Evolutionary conservation across 2,113 vertebrate genomes (phyloP).

Genomic region (Neolamprologus brichardi): DNA sequence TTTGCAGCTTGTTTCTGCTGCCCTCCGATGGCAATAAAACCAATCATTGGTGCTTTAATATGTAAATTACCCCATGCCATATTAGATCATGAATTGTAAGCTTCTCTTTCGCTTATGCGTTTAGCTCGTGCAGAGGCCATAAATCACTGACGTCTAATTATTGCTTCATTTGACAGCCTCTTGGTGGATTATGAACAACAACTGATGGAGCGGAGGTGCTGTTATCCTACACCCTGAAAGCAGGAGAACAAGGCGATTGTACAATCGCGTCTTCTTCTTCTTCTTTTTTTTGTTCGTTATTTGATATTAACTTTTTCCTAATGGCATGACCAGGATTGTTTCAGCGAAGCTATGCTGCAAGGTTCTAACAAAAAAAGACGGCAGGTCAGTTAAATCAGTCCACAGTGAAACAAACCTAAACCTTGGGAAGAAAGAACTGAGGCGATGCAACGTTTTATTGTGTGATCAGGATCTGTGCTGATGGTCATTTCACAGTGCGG

Average conservation of each 20-base stretch:
- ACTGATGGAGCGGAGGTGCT: slow-evolving; percentile 35
- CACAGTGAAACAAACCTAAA: neutral
- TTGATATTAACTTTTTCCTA: slow-evolving; percentile 13
- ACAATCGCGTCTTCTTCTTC: neutral
- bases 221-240: neutral
- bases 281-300: neutral
- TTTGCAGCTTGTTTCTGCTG: neutral
- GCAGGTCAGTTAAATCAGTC: neutral
- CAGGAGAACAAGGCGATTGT: neutral
- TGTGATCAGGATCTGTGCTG: neutral
- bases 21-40: neutral
- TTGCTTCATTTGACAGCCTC: slow-evolving; percentile 49
- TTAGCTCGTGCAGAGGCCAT: neutral
- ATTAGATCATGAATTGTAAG: neutral
- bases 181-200: slow-evolving; percentile 74
- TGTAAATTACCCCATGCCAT: neutral
- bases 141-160: neutral
- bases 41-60: neutral
- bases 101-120: neutral
- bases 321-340: slow-evolving; percentile 31
- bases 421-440: neutral
- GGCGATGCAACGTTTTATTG: slow-evolving; percentile 9
- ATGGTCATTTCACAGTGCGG: neutral
- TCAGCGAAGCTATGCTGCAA: neutral
- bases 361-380: neutral